Evolutionary conservation across 2,797 vertebrate genomes (phyloP).

Genomic region (Nannoperca obscura): DNA sequence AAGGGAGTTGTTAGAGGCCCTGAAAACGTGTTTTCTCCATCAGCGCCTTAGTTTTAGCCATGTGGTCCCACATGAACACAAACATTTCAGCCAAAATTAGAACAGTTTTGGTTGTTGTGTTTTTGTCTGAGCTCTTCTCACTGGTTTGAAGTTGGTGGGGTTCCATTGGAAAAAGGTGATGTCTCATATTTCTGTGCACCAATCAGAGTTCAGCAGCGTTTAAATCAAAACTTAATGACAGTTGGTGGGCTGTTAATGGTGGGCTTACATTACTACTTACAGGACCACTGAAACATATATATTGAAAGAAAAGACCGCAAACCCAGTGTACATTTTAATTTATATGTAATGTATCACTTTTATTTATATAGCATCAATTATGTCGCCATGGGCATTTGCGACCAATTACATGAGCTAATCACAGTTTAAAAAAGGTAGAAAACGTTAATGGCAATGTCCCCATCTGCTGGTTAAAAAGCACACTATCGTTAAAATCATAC

Average conservation of each 20-base stretch:
- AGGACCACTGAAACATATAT: not conserved
- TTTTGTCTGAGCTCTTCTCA: not conserved
- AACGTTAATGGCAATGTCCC: constrained; percentile 60
- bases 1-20: not conserved
- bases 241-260: not conserved
- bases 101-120: not conserved
- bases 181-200: constrained; percentile 11
- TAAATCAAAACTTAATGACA: not conserved
- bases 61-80: not conserved
- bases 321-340: not conserved
- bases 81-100: not conserved
- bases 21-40: not conserved
- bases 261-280: too few species aligned
- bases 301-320: not conserved
- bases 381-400: not conserved
- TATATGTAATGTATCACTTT: not conserved
- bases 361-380: not conserved
- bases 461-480: constrained; percentile 77
- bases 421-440: constrained; percentile 1
- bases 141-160: not conserved
- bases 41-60: not conserved
- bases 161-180: not conserved
- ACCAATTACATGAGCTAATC: not conserved
- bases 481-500: constrained; percentile 1
- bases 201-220: constrained; percentile 11